These are phyloP conservation scores for Hermodice carunculata DNA, from an alignment of 2,888 invertebrate genomes.

Conservation along the genomic window DNA sequence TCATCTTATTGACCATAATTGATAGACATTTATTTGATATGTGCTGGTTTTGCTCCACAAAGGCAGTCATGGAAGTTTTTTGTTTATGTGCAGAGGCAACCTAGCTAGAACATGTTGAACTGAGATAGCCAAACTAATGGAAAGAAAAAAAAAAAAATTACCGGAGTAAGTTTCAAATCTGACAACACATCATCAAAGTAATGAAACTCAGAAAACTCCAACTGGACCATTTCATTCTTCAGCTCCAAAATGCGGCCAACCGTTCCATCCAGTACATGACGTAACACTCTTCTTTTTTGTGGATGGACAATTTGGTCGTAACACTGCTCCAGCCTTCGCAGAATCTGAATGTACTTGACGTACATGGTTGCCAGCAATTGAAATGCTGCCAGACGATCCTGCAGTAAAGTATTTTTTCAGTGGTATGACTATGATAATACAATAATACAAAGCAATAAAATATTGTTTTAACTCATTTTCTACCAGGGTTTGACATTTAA, in stretches of 20 bases:
- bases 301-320: slow-evolving; percentile 95
- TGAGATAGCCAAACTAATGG: not conserved
- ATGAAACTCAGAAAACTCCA: slow-evolving; percentile 87
- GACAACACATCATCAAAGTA: slow-evolving; percentile 87
- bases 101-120: too few relatives aligned
- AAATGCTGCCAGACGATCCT: slow-evolving; percentile 69
- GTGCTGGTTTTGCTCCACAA: too few relatives aligned
- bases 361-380: slow-evolving; percentile 75
- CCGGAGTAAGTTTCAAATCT: slow-evolving; percentile 82
- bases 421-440: too few relatives aligned
- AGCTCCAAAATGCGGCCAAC: slow-evolving; percentile 89
- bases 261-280: slow-evolving; percentile 72
- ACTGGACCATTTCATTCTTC: slow-evolving; percentile 87
- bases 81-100: too few relatives aligned
- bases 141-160: slow-evolving; percentile 47
- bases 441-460: too few relatives aligned
- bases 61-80: too few relatives aligned
- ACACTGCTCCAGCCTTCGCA: slow-evolving; percentile 82
- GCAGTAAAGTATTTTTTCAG: too few relatives aligned
- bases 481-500: too few relatives aligned
- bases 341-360: slow-evolving; percentile 83
- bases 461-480: too few relatives aligned
- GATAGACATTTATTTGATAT: too few relatives aligned
- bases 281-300: slow-evolving; percentile 87
- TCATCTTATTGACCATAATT: too few relatives aligned